These are phyloP conservation scores for Pelosia muscerda DNA, from an alignment of 2,888 invertebrate species.

Conservation along the genomic window DNA sequence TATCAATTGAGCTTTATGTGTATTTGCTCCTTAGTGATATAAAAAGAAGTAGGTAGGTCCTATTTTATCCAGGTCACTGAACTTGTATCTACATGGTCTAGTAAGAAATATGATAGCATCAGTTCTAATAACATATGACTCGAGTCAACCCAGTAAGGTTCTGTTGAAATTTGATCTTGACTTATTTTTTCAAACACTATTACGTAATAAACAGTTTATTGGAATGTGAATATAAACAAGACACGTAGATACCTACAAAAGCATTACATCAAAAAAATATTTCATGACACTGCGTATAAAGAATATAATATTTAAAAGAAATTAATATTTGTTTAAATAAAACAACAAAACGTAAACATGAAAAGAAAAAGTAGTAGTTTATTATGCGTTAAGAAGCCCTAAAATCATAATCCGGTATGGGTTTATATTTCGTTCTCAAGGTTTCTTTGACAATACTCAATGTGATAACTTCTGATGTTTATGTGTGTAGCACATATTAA, in stretches of 20 bases:
- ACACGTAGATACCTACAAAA: too few species aligned
- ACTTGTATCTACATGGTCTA: conserved; percentile 4
- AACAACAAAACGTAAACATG: neutral
- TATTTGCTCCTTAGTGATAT: neutral
- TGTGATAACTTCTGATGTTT: too few species aligned
- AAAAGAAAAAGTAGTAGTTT: neutral
- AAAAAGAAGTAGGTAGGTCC: neutral
- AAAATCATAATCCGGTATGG: neutral
- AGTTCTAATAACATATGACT: conserved; percentile 35
- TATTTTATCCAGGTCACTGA: conserved; percentile 14
- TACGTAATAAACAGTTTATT: neutral
- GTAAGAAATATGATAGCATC: conserved; percentile 40
- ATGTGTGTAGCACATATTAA: too few species aligned
- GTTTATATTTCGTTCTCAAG: neutral
- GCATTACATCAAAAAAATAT: too few species aligned
- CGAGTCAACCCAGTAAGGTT: conserved; percentile 51
- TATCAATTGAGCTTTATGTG: neutral
- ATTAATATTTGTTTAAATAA: neutral
- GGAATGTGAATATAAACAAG: neutral
- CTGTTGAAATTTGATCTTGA: conserved; percentile 52
- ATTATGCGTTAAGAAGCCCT: neutral
- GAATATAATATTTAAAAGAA: neutral
- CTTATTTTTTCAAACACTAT: neutral
- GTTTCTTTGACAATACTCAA: neutral
- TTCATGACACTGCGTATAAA: neutral